Base-by-base conservation (phyloP, 64 coral and sea anemone species). In the Trachythela sp. region DNA sequence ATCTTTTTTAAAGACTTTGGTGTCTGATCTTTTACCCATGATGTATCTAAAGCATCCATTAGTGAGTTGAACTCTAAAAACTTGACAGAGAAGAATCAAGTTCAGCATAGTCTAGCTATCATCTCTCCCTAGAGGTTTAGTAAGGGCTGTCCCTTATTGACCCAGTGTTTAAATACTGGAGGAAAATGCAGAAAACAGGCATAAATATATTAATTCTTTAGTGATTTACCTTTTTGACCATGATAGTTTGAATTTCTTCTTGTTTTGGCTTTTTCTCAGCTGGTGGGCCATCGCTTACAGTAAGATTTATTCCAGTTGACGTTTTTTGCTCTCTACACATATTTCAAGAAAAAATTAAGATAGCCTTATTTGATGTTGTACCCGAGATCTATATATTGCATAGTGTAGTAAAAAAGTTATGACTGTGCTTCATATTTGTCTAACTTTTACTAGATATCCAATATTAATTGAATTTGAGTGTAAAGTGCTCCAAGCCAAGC, bases 1-100 rank as follows among this genome's bases (percentile, higher is more conserved):
- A 91, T 58, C 87, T 86, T 90, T 85, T 94, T 94, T 40, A 94
- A 77, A 42, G 59, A 67, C 83, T 94, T 94, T 60, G 37, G 20
- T 35, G n/a, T 85, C 67, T 91, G 86, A 85, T 77, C 68, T 48
- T 80, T 80, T 0, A 83, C 83, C 85, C 38, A 94, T 36, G 40
- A 83, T 94, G 39, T 48, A 91, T 60, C 75, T 36, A 94, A 31
- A 40, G 92, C 88, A 91, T 60, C 89, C 88, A 91, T 90, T 34
- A 94, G 84, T 85, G 89, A 85, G 48, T 84, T 90, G 52, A 94
- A 94, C 48, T 94, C 89, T 93, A 84, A 51, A 87, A 93, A 87
- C 92, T 93, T 40, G 77, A 83, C 15, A 59, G 42, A 80, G 31
- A 80, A 36, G 33, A 36, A 36, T 4, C 9, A 26, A 15, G 29